Evolutionary conservation across 2,888 invertebrate genomes (phyloP).

Genomic region (Drosophila fulvimacula): DNA sequence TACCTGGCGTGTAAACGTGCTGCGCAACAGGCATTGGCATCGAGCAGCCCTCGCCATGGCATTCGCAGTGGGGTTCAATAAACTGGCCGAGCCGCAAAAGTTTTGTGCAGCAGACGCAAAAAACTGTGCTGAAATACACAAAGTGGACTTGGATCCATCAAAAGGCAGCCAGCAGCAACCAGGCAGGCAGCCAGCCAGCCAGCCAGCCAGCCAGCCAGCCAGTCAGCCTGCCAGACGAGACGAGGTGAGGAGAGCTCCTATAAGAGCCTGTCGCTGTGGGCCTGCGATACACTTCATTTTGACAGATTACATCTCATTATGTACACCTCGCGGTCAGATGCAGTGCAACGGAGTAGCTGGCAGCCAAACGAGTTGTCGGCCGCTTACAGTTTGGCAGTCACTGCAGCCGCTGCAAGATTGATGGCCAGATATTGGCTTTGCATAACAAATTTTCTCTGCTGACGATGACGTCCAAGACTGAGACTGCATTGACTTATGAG

Average conservation of each 20-base stretch:
- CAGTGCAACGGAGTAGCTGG: slow-evolving; percentile 26
- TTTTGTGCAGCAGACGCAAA: slow-evolving; percentile 47
- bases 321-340: slow-evolving; percentile 78
- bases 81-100: slow-evolving; percentile 54
- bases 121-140: slow-evolving; percentile 31
- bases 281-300: slow-evolving; percentile 81
- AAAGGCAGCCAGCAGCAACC: slow-evolving; percentile 1
- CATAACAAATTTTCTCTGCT: slow-evolving; percentile 49
- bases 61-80: slow-evolving; percentile 57
- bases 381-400: slow-evolving; percentile 55
- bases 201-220: slow-evolving; percentile 13
- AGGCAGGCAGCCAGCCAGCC: slow-evolving; percentile 17
- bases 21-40: slow-evolving; percentile 13
- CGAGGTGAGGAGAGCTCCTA: neutral
- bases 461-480: slow-evolving; percentile 37
- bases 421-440: slow-evolving; percentile 71
- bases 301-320: slow-evolving; percentile 84
- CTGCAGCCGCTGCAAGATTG: slow-evolving; percentile 63
- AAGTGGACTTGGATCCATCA: slow-evolving; percentile 42
- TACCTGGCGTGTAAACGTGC: slow-evolving; percentile 27
- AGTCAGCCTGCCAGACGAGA: neutral
- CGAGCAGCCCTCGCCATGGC: slow-evolving; percentile 54
- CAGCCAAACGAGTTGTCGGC: slow-evolving; percentile 54
- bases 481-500: slow-evolving; percentile 62
- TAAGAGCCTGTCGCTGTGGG: slow-evolving; percentile 46